Evolutionary conservation across 2,113 vertebrate genomes (phyloP).

Genomic region (Atlantisia rogersi): DNA sequence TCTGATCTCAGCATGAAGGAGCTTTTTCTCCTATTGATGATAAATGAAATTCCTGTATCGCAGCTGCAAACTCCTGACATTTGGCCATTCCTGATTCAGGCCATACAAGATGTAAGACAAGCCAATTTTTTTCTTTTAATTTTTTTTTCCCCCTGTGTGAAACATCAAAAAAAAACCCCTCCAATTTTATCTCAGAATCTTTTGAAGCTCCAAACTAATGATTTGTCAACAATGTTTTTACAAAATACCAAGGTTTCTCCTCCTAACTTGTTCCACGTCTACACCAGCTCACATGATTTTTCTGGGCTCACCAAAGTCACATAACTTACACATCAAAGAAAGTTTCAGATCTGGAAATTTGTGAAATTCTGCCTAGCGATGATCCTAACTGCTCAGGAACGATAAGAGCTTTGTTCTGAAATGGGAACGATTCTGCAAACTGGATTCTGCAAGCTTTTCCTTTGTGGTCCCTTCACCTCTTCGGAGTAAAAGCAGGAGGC

Average conservation of each 20-base stretch:
- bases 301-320: not conserved
- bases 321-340: conserved; percentile 25
- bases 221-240: conserved; percentile 51
- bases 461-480: not conserved
- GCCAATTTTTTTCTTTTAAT: not conserved
- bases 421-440: not conserved
- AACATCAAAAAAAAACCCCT: not conserved
- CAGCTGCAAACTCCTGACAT: conserved; percentile 40
- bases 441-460: not conserved
- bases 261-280: conserved; percentile 3
- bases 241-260: conserved; percentile 5
- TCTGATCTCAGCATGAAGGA: conserved; percentile 67
- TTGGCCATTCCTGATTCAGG: conserved; percentile 38
- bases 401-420: conserved; percentile 3
- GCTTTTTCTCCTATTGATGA: conserved; percentile 61
- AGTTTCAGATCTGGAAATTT: not conserved
- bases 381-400: not conserved
- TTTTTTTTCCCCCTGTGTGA: not conserved
- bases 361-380: not conserved
- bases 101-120: not conserved
- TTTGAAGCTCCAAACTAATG: conserved; percentile 50
- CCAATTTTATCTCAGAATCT: conserved; percentile 27
- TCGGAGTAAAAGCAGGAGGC: not conserved
- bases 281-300: not conserved
- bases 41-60: conserved; percentile 45